These are phyloP conservation scores for Morelia viridis DNA, from an alignment of 2,797 vertebrate species.

Conservation along the genomic window DNA sequence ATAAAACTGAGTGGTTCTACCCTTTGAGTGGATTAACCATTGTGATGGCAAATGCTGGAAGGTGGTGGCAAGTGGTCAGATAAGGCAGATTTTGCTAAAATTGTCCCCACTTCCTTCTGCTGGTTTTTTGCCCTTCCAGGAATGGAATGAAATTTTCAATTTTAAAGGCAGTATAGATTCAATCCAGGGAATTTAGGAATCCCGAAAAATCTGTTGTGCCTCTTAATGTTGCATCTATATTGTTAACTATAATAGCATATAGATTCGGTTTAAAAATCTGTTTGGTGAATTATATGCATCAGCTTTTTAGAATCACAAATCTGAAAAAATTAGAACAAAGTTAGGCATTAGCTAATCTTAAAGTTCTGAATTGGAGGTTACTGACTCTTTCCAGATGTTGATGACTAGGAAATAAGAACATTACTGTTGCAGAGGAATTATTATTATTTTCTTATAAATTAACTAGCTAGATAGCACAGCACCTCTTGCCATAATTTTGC, in stretches of 20 bases:
- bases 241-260: background rate
- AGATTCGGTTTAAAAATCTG: constrained; percentile 8
- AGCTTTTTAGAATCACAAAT: background rate
- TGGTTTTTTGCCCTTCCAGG: background rate
- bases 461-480: constrained; percentile 43
- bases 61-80: background rate
- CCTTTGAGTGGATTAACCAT: background rate
- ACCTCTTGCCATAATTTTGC: constrained; percentile 44
- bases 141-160: background rate
- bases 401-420: constrained; percentile 18
- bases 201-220: background rate
- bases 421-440: constrained; percentile 22
- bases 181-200: background rate
- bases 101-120: background rate
- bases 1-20: background rate
- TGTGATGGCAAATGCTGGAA: background rate
- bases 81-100: background rate
- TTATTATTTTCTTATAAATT: constrained; percentile 40
- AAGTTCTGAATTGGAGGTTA: constrained; percentile 18
- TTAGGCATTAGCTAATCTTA: constrained; percentile 23
- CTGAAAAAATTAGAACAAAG: background rate
- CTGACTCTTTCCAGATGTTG: background rate
- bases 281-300: background rate
- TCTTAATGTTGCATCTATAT: background rate
- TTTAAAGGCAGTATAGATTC: background rate